A percentile compares a stretch with the other conserved stretches of the same genome.
Evolutionary conservation across 2,797 vertebrate species (phyloP).

Genomic region (Cheirogaleus major): DNA sequence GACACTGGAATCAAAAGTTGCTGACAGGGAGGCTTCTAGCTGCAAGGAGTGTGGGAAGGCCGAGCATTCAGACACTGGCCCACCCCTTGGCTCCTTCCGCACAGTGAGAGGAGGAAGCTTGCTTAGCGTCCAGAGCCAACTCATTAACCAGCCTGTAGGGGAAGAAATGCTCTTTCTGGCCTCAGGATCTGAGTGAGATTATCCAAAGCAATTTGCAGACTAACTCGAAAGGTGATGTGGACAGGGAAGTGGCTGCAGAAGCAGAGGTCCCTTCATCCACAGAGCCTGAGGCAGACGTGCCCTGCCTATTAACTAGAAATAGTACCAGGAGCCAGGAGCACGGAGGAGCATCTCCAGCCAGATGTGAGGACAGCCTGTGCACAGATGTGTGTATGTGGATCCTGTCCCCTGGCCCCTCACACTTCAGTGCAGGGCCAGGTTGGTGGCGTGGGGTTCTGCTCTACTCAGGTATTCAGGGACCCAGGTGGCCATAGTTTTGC

Average conservation of each 20-base stretch:
- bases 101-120: neutral
- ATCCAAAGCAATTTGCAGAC: conserved; percentile 35
- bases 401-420: neutral
- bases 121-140: neutral
- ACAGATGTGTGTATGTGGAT: accelerated
- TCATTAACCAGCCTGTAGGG: neutral
- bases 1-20: neutral
- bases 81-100: neutral
- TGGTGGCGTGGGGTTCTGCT: neutral
- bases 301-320: neutral
- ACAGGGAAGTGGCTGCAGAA: neutral
- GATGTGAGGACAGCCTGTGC: neutral
- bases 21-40: neutral
- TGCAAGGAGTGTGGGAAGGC: neutral
- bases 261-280: neutral
- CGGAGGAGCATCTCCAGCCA: neutral
- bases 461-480: neutral
- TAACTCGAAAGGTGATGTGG: neutral
- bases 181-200: neutral
- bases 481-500: neutral
- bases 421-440: neutral
- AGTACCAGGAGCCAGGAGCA: neutral
- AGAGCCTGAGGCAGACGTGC: neutral
- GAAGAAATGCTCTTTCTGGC: conserved; percentile 7
- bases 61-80: neutral